Evolutionary conservation across 2,113 vertebrate species (phyloP).

Genomic region (Macrotis lagotis): DNA sequence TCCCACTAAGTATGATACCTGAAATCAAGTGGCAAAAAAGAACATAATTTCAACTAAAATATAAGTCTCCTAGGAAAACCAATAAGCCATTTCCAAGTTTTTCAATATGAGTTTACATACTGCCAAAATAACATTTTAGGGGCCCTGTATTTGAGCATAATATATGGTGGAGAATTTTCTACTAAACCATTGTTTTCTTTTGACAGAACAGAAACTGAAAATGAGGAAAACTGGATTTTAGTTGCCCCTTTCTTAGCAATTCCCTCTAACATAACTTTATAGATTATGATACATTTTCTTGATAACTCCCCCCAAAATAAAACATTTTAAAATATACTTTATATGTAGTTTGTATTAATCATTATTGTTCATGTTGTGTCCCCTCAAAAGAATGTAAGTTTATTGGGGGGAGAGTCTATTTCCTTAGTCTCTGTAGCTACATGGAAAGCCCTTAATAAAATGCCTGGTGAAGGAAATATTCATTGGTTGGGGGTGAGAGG

Average conservation of each 20-base stretch:
- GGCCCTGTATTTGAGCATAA: constrained; percentile 30
- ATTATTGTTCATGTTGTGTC: not conserved
- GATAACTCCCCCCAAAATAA: not conserved
- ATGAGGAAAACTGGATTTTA: constrained; percentile 26
- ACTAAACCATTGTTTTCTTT: constrained; percentile 46
- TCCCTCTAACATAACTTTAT: not conserved
- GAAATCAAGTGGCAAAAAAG: constrained; percentile 28
- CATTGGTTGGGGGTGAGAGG: not conserved
- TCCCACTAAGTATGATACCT: constrained; percentile 23
- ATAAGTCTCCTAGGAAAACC: not conserved
- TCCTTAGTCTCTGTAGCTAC: not conserved
- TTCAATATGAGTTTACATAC: not conserved
- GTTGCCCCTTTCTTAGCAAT: not conserved
- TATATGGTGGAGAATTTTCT: constrained; percentile 38
- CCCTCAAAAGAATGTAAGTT: not conserved
- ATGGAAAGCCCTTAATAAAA: not conserved
- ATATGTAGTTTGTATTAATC: not conserved
- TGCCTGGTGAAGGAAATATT: not conserved
- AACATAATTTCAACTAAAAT: constrained; percentile 21
- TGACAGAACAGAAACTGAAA: constrained; percentile 6
- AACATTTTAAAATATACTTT: not conserved
- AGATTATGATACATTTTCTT: not conserved
- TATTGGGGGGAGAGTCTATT: not conserved
- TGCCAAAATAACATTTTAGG: constrained; percentile 3
- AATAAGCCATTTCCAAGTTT: constrained; percentile 26